Base-by-base conservation (phyloP, 2,797 vertebrate species). In the Enteromius trimaculatus region DNA sequence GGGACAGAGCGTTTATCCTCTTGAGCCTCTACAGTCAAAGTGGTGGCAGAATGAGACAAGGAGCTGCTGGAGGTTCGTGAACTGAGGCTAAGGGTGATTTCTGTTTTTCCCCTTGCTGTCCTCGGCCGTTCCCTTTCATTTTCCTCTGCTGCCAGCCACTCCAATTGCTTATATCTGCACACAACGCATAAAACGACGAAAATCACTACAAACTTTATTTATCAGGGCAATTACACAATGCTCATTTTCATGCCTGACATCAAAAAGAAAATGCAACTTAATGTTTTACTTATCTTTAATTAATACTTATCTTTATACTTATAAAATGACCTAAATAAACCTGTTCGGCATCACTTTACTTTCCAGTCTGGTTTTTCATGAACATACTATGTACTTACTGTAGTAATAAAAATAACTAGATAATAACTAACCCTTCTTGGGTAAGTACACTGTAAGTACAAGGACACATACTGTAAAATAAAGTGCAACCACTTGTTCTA, bases 141-240 rank as follows among this genome's bases (percentile, higher is more conserved):
- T 42, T 97, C 96, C 90, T 97, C 96, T 0, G 95, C 95, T 86
- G 97, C 96, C 65, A 96, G 89, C 80, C 95, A 95, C 91, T 99
- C 97, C 92, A 97, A 95, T 84, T 96, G 94, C 93, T 97, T 98
- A 94, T 96, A 98, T 96, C 98, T 99, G 93, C 19, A 55, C 2
- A 78, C 4, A 78, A 7, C 21, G 39, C 8, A 58, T 23, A 23
- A 74, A 58, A 42, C 13, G 1, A 8, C 16, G 1, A 37, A 75
- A 53, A 10, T 37, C 6, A 55, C 31, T 37, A 37, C 55, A 53
- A n/a, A 0, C 4, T 37, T 74, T 53, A 19, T 21, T 5, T 31
- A 53, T 74, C 10, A 53, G 19, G 26, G 4, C 69, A 71, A 29
- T 10, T 1, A 31, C 4, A 5, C 8, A 31, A 29, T 49, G 23